These are phyloP conservation scores for Lasiurus cinereus DNA, from an alignment of 2,113 vertebrate genomes.

Conservation along the genomic window DNA sequence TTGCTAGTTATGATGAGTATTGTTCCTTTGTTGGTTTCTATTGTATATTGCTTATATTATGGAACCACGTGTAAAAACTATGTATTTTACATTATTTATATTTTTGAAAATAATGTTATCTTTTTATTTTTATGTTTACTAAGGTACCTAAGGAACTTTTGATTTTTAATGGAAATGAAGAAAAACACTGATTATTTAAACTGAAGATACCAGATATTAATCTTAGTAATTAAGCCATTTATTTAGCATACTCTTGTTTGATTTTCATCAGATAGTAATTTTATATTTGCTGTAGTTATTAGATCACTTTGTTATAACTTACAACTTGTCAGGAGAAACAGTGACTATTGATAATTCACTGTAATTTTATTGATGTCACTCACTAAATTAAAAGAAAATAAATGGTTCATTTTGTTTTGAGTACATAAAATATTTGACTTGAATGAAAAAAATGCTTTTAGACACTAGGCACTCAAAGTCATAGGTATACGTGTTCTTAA, in stretches of 20 bases:
- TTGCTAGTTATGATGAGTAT: neutral
- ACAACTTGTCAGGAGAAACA: constrained; percentile 35
- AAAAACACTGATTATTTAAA: neutral
- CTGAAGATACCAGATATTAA: neutral
- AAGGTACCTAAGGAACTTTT: constrained; percentile 9
- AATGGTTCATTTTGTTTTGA: neutral
- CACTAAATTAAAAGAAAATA: constrained; percentile 28
- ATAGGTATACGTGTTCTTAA: neutral
- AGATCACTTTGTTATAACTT: constrained; percentile 11
- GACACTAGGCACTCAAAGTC: neutral
- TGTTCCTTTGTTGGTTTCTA: constrained; percentile 18
- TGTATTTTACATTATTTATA: neutral
- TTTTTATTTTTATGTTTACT: neutral
- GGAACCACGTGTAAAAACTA: neutral
- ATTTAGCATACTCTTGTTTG: constrained; percentile 46
- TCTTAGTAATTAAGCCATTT: constrained; percentile 40
- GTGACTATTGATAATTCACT: neutral
- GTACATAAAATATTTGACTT: constrained; percentile 25
- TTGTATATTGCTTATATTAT: constrained; percentile 14
- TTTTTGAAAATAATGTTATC: constrained; percentile 35
- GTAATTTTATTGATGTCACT: neutral
- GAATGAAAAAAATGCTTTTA: constrained; percentile 41
- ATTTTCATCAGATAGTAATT: constrained; percentile 33
- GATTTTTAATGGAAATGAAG: constrained; percentile 58
- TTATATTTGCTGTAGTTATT: constrained; percentile 2